A percentile compares a stretch with the other conserved stretches of the same genome.
phyloP scores from a whole-genome alignment of 2,797 vertebrate species.

The Gila robusta region DNA sequence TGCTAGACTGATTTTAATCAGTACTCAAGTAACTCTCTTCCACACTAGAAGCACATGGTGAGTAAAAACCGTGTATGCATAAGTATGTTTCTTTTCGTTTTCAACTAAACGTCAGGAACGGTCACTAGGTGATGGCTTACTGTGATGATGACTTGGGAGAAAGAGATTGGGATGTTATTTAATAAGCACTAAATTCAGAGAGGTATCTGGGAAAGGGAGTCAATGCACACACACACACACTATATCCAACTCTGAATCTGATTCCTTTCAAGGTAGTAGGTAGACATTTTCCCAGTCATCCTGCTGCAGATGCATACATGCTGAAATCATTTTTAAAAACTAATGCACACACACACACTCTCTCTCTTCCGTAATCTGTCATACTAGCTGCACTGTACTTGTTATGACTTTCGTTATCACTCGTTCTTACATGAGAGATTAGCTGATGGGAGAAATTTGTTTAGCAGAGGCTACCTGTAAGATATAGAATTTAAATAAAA shows the following conservation, averaged over 20 bases:
- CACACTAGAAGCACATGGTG: conserved; percentile 67
- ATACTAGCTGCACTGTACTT: conserved; percentile 67
- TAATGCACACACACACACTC: conserved; percentile 39
- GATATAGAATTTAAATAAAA: conserved; percentile 76
- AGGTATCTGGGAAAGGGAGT: conserved; percentile 48
- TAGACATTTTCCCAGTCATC: conserved; percentile 54
- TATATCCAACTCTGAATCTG: conserved; percentile 60
- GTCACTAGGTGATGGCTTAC: conserved; percentile 72
- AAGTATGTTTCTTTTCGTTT: conserved; percentile 74
- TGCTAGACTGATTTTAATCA: conserved; percentile 65
- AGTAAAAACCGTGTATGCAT: conserved; percentile 70
- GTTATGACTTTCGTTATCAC: conserved; percentile 64
- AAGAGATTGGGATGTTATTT: conserved; percentile 16
- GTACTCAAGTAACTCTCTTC: conserved; percentile 50
- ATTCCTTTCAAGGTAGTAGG: conserved; percentile 71
- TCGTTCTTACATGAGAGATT: conserved; percentile 74
- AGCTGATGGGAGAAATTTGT: conserved; percentile 75
- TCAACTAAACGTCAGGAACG: conserved; percentile 67
- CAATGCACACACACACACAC: conserved; percentile 52
- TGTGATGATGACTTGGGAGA: conserved; percentile 43
- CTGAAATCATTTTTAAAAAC: conserved; percentile 21
- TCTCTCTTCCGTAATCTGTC: conserved; percentile 61
- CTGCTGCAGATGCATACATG: conserved; percentile 43
- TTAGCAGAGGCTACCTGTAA: conserved; percentile 79
- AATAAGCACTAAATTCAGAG: conserved; percentile 59